phyloP scores from a whole-genome alignment of 2,888 invertebrate species.

The Xestia rhomboidea region DNA sequence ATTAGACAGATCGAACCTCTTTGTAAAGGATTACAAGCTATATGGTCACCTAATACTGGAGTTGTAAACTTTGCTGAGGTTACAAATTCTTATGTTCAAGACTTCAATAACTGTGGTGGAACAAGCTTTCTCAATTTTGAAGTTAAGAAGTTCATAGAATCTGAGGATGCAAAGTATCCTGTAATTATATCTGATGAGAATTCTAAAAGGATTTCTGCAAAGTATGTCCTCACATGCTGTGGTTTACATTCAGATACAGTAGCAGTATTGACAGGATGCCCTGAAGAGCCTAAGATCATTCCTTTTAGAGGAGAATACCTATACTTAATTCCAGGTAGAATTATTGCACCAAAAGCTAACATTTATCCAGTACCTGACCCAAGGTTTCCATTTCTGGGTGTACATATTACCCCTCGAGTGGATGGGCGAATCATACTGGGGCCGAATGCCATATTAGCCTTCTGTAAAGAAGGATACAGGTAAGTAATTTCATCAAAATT shows the following conservation, averaged over 20 bases:
- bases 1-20: slow-evolving; percentile 96
- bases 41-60: slow-evolving; percentile 99
- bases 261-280: slow-evolving; percentile 97
- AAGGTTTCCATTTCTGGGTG: slow-evolving; percentile 98
- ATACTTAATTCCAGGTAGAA: slow-evolving; percentile 94
- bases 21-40: slow-evolving; percentile 96
- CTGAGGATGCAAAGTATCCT: slow-evolving; percentile 91
- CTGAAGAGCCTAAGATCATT: slow-evolving; percentile 94
- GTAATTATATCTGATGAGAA: slow-evolving; percentile 89
- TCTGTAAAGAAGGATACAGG: slow-evolving; percentile 98
- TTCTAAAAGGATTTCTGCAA: slow-evolving; percentile 90
- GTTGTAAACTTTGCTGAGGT: slow-evolving; percentile 98
- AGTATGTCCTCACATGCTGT: slow-evolving; percentile 98
- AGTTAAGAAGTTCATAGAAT: slow-evolving; percentile 93
- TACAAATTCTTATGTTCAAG: slow-evolving; percentile 94
- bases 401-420: slow-evolving; percentile 99
- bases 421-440: slow-evolving; percentile 99
- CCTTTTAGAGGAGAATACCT: slow-evolving; percentile 99
- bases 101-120: slow-evolving; percentile 95
- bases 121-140: slow-evolving; percentile 94
- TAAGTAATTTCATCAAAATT: slow-evolving; percentile 79
- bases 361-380: slow-evolving; percentile 99
- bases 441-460: slow-evolving; percentile 99
- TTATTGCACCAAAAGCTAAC: slow-evolving; percentile 95
- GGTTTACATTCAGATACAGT: slow-evolving; percentile 98